Base-by-base conservation (phyloP, 1,140 invertebrate genomes). In the Ceratosolen fusciceps region DNA sequence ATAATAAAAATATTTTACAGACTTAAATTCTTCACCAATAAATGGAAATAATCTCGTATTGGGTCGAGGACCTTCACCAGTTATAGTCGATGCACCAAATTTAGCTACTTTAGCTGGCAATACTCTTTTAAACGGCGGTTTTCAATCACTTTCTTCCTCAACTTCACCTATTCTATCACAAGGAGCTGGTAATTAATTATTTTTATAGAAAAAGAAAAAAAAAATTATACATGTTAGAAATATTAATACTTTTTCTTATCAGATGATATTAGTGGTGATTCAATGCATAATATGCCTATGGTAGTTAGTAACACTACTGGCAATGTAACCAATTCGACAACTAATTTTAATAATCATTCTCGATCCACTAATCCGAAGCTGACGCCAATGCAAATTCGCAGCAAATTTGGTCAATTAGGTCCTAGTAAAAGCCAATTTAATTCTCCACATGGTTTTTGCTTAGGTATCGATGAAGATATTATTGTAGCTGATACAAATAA, bases 401-500 rank as follows among this genome's bases (percentile, higher is more conserved):
- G 94, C 88, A 98, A 98, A 90, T 99, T 98, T 92, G 97, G 98
- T 54, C 95, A 96, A 82, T 91, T 98, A 67, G 98, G 98, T 52
- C 94, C 96, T 65, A 94, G 94, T 39, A 97, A 97, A 87, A 95
- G 96, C 14, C 97, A 98, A 88, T 98, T 99, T 83, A 98, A 97
- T 90, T 98, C 97, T 19, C 98, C 98, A 0, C 97, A 98, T 90
- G 98, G 98, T 68, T 99, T 99, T 91, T 99, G 98, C 88, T 91
- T 99, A 52, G 97, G 97, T 34, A 92, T 94, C 60, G 96, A 98
- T 85, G 97, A 99, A 90, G 97, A 98, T 85, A 97, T 98, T 83
- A 96, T 98, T 84, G 96, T 97, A 26, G 97, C 97, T 26, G 98
- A 99, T 88, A 99, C 98, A 0, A 98, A 98, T 88, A 98, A 98